Percentiles rank a stretch among this genome's conserved stretches.
phyloP scores from a whole-genome alignment of 2,797 vertebrate species.

The Pangasius sanitwongsei region DNA sequence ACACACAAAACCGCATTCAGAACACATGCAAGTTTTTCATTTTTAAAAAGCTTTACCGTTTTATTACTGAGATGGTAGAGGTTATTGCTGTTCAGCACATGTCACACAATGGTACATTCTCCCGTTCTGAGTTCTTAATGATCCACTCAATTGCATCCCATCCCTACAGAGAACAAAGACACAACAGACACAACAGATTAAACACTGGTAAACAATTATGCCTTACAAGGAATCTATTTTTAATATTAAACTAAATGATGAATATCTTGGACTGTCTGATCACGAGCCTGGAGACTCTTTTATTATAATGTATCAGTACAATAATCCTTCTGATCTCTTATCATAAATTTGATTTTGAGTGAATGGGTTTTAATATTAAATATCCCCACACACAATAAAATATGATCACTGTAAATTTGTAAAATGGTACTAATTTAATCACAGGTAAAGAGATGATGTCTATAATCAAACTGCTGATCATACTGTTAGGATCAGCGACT shows the following conservation, averaged over 20 bases:
- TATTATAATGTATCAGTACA: neutral
- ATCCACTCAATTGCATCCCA: slow-evolving; percentile 99
- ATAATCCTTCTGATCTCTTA: neutral
- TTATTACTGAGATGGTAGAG: slow-evolving; percentile 24
- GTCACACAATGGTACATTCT: slow-evolving; percentile 77
- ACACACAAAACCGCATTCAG: neutral
- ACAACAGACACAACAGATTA: slow-evolving; percentile 33
- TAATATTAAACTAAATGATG: neutral
- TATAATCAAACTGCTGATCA: neutral
- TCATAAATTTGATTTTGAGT: too few species aligned
- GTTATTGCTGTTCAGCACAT: slow-evolving; percentile 81
- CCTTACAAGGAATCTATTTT: too few species aligned
- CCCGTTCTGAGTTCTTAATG: slow-evolving; percentile 93
- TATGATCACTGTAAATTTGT: neutral
- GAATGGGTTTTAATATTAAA: neutral
- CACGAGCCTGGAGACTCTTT: neutral
- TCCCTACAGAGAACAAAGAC: slow-evolving; percentile 84
- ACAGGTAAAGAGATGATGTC: neutral
- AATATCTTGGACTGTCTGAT: neutral
- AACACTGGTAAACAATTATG: neutral
- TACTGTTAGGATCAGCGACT: neutral
- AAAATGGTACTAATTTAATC: neutral
- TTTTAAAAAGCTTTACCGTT: neutral
- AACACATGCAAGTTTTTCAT: neutral
- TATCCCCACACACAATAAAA: neutral